Conservation (phyloP, 2,797 vertebrate genomes). For the Tympanoctomys barrerae region DNA sequence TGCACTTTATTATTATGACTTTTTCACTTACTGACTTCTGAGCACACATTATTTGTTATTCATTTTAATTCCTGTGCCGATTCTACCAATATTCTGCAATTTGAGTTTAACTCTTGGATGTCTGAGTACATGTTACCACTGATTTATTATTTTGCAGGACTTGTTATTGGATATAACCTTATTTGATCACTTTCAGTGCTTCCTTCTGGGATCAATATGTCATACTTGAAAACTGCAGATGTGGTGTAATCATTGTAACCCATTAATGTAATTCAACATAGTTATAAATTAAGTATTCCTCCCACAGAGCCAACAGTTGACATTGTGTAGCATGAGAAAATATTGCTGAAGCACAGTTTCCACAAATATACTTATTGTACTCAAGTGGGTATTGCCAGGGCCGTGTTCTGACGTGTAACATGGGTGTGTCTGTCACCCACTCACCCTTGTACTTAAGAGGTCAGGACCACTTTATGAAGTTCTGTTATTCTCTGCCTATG, state of each 20-base stretch:
- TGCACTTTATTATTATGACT: not conserved
- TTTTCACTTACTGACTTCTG: slow-evolving; percentile 5
- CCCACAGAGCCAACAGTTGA: not conserved
- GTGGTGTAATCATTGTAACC: not conserved
- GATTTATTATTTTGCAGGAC: not conserved
- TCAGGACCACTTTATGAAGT: not conserved
- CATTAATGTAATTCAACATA: not conserved
- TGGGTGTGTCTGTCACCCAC: not conserved
- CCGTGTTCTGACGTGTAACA: not conserved
- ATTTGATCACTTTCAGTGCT: not conserved
- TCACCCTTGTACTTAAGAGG: not conserved
- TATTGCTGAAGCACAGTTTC: not conserved
- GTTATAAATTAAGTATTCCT: not conserved
- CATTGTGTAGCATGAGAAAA: not conserved
- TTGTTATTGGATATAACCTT: not conserved
- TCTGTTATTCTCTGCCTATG: not conserved
- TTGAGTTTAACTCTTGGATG: not conserved
- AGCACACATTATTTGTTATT: not conserved
- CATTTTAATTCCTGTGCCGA: not conserved
- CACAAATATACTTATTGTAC: not conserved
- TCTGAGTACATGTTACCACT: not conserved
- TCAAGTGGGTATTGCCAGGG: not conserved
- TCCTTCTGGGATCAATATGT: not conserved
- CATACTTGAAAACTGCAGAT: not conserved
- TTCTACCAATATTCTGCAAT: not conserved